A percentile compares a stretch with the other conserved stretches of the same genome.
Conservation (phyloP, 1,140 invertebrate genomes). For the Nixonia krombeini region DNA sequence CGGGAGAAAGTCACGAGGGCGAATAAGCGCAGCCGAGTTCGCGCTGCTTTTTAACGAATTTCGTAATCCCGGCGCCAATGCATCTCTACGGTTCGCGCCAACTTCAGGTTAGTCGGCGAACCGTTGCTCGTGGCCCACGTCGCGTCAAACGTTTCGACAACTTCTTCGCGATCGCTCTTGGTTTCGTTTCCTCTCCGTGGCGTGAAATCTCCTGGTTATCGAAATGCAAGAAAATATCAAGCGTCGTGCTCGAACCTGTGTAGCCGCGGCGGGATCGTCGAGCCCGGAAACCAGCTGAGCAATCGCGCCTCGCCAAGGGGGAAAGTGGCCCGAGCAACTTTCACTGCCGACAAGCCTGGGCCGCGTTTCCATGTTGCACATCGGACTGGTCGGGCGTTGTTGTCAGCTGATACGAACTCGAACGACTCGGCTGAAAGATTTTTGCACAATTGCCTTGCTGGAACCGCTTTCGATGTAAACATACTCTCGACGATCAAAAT, state of each 20-base stretch:
- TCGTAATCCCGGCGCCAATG: slow-evolving; percentile 42
- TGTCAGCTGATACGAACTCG: slow-evolving; percentile 3
- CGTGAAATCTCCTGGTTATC: no score
- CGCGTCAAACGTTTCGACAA: slow-evolving; percentile 10
- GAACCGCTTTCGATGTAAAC: slow-evolving; percentile 18
- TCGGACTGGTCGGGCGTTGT: slow-evolving; percentile 21
- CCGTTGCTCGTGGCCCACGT: no score
- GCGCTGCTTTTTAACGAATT: slow-evolving; percentile 41
- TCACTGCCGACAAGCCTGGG: slow-evolving; percentile 58
- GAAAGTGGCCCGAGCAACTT: slow-evolving; percentile 70
- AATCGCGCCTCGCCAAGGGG: slow-evolving; percentile 55
- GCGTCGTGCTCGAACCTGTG: neutral
- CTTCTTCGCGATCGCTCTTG: neutral
- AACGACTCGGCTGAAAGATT: slow-evolving; percentile 33
- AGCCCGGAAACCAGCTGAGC: slow-evolving; percentile 65
- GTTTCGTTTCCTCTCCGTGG: slow-evolving; percentile 5
- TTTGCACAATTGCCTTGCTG: slow-evolving; percentile 43
- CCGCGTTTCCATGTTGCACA: slow-evolving; percentile 43
- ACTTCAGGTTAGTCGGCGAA: no score
- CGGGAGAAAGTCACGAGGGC: slow-evolving; percentile 49
- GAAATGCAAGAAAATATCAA: neutral
- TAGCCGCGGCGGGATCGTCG: slow-evolving; percentile 38
- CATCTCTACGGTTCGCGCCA: no score
- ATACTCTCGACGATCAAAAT: no score
- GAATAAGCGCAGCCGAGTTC: slow-evolving; percentile 38